A percentile compares a stretch with the other conserved stretches of the same genome.
These are phyloP conservation scores for Trematomus bernacchii DNA, from an alignment of 2,797 vertebrate genomes.

Conservation along the genomic window DNA sequence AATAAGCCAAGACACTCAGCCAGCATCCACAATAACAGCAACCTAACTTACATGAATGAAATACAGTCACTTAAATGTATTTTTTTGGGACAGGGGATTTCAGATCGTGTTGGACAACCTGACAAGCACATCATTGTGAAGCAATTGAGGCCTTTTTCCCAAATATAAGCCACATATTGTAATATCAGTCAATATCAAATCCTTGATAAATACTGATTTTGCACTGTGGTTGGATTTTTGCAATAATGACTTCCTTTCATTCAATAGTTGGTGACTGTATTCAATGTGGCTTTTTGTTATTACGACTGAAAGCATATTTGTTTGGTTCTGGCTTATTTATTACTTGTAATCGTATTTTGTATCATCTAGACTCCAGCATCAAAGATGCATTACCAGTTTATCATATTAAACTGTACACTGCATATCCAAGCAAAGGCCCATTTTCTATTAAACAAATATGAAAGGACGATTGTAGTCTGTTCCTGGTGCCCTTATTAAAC, in stretches of 20 bases:
- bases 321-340: background rate
- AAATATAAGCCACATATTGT: background rate
- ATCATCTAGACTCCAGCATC: background rate
- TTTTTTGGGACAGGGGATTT: background rate
- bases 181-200: background rate
- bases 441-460: conserved; percentile 9
- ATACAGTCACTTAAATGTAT: too few species aligned
- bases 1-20: too few species aligned
- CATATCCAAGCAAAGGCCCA: conserved; percentile 2
- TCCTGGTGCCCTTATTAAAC: conserved; percentile 30
- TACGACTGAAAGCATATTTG: background rate
- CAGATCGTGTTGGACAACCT: background rate
- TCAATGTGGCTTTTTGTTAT: background rate
- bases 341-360: background rate
- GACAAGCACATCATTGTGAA: background rate
- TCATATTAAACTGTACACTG: conserved; percentile 2
- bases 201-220: background rate
- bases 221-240: too few species aligned
- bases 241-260: background rate
- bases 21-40: too few species aligned
- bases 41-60: too few species aligned
- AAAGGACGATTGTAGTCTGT: background rate
- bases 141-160: background rate
- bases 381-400: conserved; percentile 1
- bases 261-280: background rate